Conservation (phyloP, 2,113 vertebrate genomes). For the Pimephales promelas region DNA sequence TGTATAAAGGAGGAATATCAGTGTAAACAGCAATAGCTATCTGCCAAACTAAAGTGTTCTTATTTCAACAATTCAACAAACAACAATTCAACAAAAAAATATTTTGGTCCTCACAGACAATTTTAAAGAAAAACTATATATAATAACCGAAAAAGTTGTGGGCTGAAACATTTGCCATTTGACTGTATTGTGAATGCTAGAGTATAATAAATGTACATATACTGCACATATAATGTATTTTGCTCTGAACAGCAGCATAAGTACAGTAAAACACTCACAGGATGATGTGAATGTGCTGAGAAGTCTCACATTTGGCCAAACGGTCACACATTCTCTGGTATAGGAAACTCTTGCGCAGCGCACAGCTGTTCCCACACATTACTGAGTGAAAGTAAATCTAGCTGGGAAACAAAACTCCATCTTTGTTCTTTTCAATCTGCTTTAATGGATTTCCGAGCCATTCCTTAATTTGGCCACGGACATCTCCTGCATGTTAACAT, state of each 20-base stretch:
- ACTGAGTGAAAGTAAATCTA: slow-evolving; percentile 69
- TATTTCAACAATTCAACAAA: not conserved
- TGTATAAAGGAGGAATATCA: not conserved
- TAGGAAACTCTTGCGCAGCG: slow-evolving; percentile 25
- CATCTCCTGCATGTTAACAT: slow-evolving; percentile 46
- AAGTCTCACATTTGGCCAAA: not conserved
- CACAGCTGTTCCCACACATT: slow-evolving; percentile 71
- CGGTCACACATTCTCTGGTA: slow-evolving; percentile 13
- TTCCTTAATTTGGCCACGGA: slow-evolving; percentile 55
- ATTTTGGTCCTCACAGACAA: no score
- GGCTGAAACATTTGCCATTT: not conserved
- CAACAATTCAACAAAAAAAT: no score
- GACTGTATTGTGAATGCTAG: not conserved
- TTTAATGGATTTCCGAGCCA: slow-evolving; percentile 61
- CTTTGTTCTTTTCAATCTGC: slow-evolving; percentile 64
- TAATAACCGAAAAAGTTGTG: no score
- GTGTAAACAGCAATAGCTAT: not conserved
- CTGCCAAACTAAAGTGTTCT: not conserved
- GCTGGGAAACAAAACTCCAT: slow-evolving; percentile 65
- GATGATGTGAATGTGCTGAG: not conserved
- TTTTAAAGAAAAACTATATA: no score
- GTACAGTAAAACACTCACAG: not conserved
- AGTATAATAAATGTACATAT: not conserved
- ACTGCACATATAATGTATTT: not conserved
- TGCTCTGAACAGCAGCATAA: not conserved